Conservation (phyloP, 1,140 invertebrate genomes). For the Drosophila pandora region DNA sequence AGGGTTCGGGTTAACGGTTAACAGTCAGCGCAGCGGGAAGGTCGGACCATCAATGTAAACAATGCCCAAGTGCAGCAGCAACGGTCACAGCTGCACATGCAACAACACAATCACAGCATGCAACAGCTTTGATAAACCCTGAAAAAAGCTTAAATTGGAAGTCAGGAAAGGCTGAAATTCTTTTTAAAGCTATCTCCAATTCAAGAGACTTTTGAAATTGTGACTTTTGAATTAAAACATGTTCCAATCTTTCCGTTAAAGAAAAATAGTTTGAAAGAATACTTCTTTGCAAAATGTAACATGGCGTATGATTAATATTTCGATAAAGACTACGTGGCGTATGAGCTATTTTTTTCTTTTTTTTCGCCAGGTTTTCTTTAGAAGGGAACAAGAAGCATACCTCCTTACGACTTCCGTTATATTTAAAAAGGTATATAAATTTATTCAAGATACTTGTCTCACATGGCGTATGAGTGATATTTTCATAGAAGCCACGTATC, state of each 20-base stretch:
- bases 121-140: conserved; percentile 21
- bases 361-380: too few relatives aligned
- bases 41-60: conserved; percentile 32
- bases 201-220: background rate
- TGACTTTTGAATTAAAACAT: background rate
- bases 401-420: background rate
- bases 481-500: background rate
- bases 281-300: background rate
- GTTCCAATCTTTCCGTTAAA: background rate
- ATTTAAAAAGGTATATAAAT: too few relatives aligned
- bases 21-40: conserved; percentile 21
- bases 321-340: background rate
- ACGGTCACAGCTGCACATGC: conserved; percentile 21
- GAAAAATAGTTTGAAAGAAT: background rate
- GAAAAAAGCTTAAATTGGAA: conserved; percentile 20
- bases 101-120: conserved; percentile 45
- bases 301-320: background rate
- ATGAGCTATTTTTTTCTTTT: background rate
- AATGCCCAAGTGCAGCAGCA: conserved; percentile 50
- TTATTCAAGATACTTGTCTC: too few relatives aligned
- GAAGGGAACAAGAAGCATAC: too few relatives aligned
- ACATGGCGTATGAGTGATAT: background rate
- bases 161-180: background rate
- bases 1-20: conserved; percentile 25
- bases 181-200: background rate